Percentiles rank a stretch among this genome's conserved stretches.
These are phyloP conservation scores for Ailurus styani DNA, from an alignment of 2,113 vertebrate genomes.

Conservation along the genomic window DNA sequence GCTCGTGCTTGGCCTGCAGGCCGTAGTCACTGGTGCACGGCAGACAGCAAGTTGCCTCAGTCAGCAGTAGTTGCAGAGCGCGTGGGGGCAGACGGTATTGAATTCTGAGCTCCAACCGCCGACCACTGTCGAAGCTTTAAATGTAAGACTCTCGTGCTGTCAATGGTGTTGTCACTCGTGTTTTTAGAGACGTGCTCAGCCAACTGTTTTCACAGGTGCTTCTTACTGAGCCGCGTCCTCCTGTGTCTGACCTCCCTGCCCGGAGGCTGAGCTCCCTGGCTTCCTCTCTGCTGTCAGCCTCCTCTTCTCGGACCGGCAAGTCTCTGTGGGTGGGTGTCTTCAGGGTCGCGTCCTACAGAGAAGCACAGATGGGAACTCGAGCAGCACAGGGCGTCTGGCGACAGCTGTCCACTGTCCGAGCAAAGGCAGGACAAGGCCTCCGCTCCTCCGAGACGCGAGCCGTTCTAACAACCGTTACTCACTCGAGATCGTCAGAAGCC, in stretches of 20 bases:
- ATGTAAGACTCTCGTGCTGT: background rate
- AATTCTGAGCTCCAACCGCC: background rate
- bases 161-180: fast-evolving
- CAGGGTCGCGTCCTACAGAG: background rate
- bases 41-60: background rate
- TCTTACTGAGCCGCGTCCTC: background rate
- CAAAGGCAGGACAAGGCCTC: background rate
- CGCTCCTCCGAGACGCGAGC: no score
- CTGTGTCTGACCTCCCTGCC: background rate
- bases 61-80: background rate
- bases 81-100: background rate
- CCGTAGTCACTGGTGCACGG: no score
- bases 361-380: no score
- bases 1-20: no score
- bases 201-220: background rate
- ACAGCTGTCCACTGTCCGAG: background rate
- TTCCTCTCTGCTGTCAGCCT: background rate
- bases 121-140: background rate
- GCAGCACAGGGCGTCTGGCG: no score
- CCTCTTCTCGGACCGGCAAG: fast-evolving
- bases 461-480: background rate
- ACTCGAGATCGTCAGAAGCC: no score
- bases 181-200: background rate
- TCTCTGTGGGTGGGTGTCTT: background rate
- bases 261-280: no score